These are phyloP conservation scores for Cosmorhoe ocellata DNA, from an alignment of 2,888 invertebrate genomes.

Conservation along the genomic window DNA sequence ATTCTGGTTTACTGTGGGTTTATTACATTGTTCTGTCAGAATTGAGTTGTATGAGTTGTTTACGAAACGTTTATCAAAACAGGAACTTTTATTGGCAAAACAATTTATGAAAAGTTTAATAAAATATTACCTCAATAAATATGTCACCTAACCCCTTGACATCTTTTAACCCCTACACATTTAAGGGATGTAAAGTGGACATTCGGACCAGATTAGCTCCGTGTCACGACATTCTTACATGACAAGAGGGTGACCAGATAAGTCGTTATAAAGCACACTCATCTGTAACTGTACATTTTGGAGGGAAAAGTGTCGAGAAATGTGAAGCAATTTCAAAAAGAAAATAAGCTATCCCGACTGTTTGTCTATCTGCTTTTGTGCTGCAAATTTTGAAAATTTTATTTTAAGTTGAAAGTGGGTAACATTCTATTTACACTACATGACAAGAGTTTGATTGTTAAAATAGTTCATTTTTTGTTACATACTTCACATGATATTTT, in stretches of 20 bases:
- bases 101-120: not conserved
- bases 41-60: too few species aligned
- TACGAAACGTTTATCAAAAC: too few species aligned
- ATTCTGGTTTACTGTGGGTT: slow-evolving; percentile 27
- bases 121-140: slow-evolving; percentile 11
- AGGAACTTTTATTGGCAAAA: too few species aligned
- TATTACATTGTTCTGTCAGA: too few species aligned
- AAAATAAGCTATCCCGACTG: not conserved
- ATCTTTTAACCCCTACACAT: slow-evolving; percentile 17
- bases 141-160: slow-evolving; percentile 22
- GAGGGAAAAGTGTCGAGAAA: slow-evolving; percentile 11
- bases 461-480: too few species aligned
- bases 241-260: slow-evolving; percentile 32
- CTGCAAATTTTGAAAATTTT: too few species aligned
- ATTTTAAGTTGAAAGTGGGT: too few species aligned
- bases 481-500: too few species aligned
- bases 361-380: not conserved
- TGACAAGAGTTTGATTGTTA: too few species aligned
- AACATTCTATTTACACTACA: too few species aligned
- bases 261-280: slow-evolving; percentile 30
- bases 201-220: slow-evolving; percentile 23
- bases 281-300: slow-evolving; percentile 12
- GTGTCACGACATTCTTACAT: slow-evolving; percentile 19
- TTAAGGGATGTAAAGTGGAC: slow-evolving; percentile 22
- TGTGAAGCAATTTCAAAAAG: not conserved